Evolutionary conservation across 2,888 invertebrate genomes (phyloP), one percentile per base, ranked within the genome.

Genomic region (Portevinia maculata): DNA sequence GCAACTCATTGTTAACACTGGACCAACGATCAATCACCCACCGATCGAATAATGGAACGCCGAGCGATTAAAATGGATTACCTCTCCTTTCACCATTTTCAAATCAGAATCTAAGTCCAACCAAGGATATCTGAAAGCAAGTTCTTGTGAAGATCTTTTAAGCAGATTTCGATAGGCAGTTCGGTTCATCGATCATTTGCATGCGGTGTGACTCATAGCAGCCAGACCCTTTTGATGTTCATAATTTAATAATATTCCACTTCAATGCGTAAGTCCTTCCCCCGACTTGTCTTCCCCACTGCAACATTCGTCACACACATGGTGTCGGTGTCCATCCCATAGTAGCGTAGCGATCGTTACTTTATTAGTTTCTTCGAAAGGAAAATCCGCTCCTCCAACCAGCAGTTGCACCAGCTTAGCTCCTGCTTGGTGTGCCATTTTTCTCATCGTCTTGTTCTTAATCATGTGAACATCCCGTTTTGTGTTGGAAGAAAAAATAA

Each of bases 401-500:
- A 41, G 44, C 37, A 60, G 57, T n/a, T n/a, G n/a, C n/a, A n/a
- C n/a, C n/a, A n/a, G n/a, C n/a, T n/a, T n/a, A n/a, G 24, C 34
- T 13, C 13, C 50, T 57, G 13, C 34, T 59, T 53, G 55, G 60
- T 78, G 83, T 83, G 83, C 83, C 62, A 83, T 78, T 83, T 83
- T 83, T 67, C 41, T 59, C 41, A 30, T 52, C 65, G 39, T 50
- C 70, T 59, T 69, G 62, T 81, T 78, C 65, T 83, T 83, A 83
- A 78, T 83, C 83, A 83, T 83, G 83, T 83, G 83, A 83, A 83
- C 83, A 83, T 83, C 83, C 83, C 83, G 83, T 83, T 83, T 76
- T 60, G 70, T 78, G 39, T 53, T 52, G n/a, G n/a, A 53, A 11
- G 24, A 17, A 13, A 19, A 34, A 32, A 46, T 30, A 2, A 48